Base-by-base conservation (phyloP, 2,888 invertebrate genomes). In the Notodonta dromedarius region DNA sequence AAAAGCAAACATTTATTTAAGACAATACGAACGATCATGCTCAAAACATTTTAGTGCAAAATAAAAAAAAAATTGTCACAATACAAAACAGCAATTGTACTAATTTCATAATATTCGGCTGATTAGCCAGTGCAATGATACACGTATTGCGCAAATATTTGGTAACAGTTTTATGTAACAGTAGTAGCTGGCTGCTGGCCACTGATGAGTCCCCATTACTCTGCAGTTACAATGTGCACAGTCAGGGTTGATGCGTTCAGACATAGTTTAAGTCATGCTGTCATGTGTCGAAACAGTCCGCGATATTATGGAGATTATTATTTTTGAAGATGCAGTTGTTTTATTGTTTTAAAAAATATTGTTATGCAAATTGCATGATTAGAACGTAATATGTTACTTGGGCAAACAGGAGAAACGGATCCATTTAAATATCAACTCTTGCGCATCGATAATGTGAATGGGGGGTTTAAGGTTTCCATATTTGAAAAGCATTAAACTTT, bases 61-160 rank as follows among this genome's bases (percentile, higher is more conserved):
- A 16, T 16, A 50, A 16, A 50, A 50, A 9, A 4, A 9, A 9
- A n/a, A 16, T 50, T 50, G 50, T 50, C 50, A 50, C 50, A 16
- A 50, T 16, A 16, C 64, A 69, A 73, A 78, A 76, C 68, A 67
- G 70, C 76, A 79, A 78, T 61, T 71, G 75, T 69, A 71, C 78
- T 68, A 78, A 79, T 89, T 89, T 86, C 88, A 76, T 76, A 87
- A 89, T 64, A 53, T 70, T 62, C 70, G 62, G 70, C 74, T 74
- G 78, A 82, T 87, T 84, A 79, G 79, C 67, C 62, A 63, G 69
- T 74, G 70, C 73, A 73, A 69, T 78, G 78, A 82, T 82, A 85
- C 77, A 73, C 76, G 79, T 65, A 76, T 85, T 86, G 80, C 73
- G 86, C 79, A 85, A 87, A 86, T 78, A 83, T 89, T 89, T 88